Percentiles rank a stretch among this genome's conserved stretches.
Evolutionary conservation across 2,888 invertebrate species (phyloP).

Genomic region (Mimumesa dahlbomi): DNA sequence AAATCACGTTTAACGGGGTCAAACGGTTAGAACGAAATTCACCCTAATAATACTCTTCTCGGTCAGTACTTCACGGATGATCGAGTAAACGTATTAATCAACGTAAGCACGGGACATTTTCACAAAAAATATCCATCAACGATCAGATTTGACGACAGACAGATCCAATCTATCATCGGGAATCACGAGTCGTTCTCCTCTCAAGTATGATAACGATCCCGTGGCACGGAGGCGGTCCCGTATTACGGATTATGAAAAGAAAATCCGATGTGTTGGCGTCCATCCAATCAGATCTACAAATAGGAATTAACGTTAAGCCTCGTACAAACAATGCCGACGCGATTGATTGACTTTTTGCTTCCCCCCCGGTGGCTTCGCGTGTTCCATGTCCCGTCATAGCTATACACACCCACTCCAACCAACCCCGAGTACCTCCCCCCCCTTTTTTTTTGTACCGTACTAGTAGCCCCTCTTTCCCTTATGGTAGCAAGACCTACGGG

Average conservation of each 20-base stretch:
- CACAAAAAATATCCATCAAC: constrained; percentile 51
- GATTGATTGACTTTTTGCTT: constrained; percentile 78
- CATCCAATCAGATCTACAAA: constrained; percentile 76
- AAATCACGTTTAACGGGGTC: no score
- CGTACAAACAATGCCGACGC: constrained; percentile 75
- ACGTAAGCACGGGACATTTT: constrained; percentile 29
- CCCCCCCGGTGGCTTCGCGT: constrained; percentile 33
- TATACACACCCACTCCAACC: constrained; percentile 10
- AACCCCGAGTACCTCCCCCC: background rate
- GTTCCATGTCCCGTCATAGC: constrained; percentile 28
- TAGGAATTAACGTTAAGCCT: constrained; percentile 77
- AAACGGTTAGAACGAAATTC: no score
- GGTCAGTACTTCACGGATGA: constrained; percentile 24
- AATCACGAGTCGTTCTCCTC: constrained; percentile 47
- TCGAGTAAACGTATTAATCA: constrained; percentile 53
- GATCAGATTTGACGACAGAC: constrained; percentile 42
- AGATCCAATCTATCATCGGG: constrained; percentile 53
- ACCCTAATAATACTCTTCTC: background rate
- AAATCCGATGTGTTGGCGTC: constrained; percentile 70
- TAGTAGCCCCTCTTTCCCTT: constrained; percentile 11
- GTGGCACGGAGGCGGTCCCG: constrained; percentile 21
- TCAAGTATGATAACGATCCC: constrained; percentile 40
- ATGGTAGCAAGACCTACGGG: constrained; percentile 53
- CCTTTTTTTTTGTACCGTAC: constrained; percentile 2
- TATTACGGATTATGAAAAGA: constrained; percentile 72